Percentiles rank a stretch among this genome's conserved stretches.
phyloP scores from a whole-genome alignment of 2,113 vertebrate species.

The Nesogale talazaci region DNA sequence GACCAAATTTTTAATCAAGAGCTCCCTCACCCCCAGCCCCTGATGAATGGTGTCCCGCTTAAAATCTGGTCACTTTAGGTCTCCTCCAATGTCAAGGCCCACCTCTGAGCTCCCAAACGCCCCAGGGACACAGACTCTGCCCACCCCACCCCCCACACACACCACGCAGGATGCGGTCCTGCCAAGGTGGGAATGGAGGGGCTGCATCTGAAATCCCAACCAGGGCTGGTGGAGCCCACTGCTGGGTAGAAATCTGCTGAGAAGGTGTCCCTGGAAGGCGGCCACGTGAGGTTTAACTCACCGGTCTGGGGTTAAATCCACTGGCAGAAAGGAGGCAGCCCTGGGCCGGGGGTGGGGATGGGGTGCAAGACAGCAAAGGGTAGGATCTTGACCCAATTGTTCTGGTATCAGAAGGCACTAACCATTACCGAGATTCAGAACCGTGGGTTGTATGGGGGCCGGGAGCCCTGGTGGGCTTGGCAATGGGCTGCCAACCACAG shows the following conservation, averaged over 20 bases:
- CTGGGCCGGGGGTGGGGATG: neutral
- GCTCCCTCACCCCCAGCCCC: no score
- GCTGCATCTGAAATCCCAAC: no score
- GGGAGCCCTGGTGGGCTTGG: no score
- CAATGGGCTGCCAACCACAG: no score
- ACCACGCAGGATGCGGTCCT: neutral
- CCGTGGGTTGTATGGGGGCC: neutral
- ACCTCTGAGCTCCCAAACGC: neutral
- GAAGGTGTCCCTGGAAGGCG: neutral
- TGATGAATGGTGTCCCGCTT: no score
- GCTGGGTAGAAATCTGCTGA: neutral
- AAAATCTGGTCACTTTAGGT: no score
- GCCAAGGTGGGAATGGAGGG: neutral
- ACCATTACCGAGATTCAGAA: neutral
- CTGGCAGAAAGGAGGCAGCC: neutral
- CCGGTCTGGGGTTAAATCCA: neutral
- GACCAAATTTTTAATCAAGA: no score
- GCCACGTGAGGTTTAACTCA: neutral
- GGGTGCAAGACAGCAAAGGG: accelerated
- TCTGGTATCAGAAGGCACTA: neutral
- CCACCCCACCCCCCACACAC: no score
- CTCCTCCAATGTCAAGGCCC: neutral
- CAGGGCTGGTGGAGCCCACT: neutral
- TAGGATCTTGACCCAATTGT: neutral
- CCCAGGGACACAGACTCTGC: neutral